Evolutionary conservation across 2,797 vertebrate species (phyloP), one percentile per base, ranked within the genome.

Genomic region (Paratrypauchen microcephalus): DNA sequence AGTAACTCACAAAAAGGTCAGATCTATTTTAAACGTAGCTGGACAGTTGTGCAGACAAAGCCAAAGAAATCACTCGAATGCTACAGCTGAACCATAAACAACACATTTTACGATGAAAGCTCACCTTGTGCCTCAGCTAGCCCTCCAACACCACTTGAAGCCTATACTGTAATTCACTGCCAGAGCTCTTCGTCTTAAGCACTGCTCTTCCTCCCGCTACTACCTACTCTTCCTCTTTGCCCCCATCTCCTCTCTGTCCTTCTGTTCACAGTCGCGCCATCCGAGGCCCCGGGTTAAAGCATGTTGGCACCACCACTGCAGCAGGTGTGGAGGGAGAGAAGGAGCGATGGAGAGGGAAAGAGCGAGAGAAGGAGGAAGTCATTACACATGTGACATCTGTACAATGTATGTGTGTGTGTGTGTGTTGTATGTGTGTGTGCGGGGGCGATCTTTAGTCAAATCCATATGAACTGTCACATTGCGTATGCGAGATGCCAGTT

Each of bases 231-330:
- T 72, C 65, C 66, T 72, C 64, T 58, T 28, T 47, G 52, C 21
- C 13, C 50, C 54, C 48, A 56, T 55, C 45, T 71, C 79, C 77
- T 45, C 74, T 18, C 59, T 66, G 74, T 79, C 81, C 73, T 80
- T 89, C 81, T 89, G 86, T 80, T 88, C 81, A 59, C 79, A 78
- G 63, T 73, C 73, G 81, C 68, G 69, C 80, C 79, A 85, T 75
- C 65, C 80, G 69, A 85, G 83, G 86, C 83, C 57, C 58, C 60
- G 76, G 86, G 83, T 88, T 86, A 88, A 88, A 83, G 79, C 85
- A 88, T 78, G 79, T 80, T 81, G 84, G 81, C 83, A 89, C 66
- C 56, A 79, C 77, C 64, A 61, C 70, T 85, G 78, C 86, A 71
- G 66, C 83, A 85, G 76, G 74, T 89, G 76, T 65, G 52, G 72